phyloP scores from a whole-genome alignment of 2,113 vertebrate species.

The Nycticorax nycticorax region DNA sequence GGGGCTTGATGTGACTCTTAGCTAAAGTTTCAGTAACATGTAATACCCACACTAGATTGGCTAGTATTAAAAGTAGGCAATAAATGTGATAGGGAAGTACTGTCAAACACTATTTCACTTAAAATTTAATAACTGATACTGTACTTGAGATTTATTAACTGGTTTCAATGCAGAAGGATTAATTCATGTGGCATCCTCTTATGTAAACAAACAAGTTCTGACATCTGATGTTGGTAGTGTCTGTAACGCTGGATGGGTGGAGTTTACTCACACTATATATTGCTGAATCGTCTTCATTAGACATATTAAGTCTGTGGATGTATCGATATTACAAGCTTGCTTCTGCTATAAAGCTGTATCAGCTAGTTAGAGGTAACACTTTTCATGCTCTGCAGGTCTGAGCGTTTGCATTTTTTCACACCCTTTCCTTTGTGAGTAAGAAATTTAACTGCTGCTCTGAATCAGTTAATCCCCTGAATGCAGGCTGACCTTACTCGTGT shows the following conservation, averaged over 20 bases:
- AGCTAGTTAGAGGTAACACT: not conserved
- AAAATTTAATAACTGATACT: not conserved
- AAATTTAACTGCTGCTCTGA: not conserved
- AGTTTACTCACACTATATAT: not conserved
- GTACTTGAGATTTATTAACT: not conserved
- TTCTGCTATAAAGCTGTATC: not conserved
- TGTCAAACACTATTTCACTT: not conserved
- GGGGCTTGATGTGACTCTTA: not conserved
- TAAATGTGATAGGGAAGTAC: not conserved
- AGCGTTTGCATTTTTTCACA: not conserved
- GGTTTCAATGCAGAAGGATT: not conserved
- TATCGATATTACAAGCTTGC: fast-evolving
- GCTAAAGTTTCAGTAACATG: not conserved
- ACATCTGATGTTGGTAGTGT: not conserved
- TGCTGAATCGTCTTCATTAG: not conserved
- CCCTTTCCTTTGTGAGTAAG: not conserved
- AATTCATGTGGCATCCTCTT: not conserved
- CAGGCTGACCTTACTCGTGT: not conserved
- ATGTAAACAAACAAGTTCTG: not conserved
- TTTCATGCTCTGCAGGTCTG: not conserved
- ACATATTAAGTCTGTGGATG: fast-evolving
- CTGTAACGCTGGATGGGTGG: not conserved
- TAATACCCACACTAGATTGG: not conserved
- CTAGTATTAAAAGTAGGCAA: not conserved
- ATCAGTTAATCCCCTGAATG: not conserved